A percentile compares a stretch with the other conserved stretches of the same genome.
phyloP scores from a whole-genome alignment of 2,888 invertebrate species.

The Rugalucina vietnamica region DNA sequence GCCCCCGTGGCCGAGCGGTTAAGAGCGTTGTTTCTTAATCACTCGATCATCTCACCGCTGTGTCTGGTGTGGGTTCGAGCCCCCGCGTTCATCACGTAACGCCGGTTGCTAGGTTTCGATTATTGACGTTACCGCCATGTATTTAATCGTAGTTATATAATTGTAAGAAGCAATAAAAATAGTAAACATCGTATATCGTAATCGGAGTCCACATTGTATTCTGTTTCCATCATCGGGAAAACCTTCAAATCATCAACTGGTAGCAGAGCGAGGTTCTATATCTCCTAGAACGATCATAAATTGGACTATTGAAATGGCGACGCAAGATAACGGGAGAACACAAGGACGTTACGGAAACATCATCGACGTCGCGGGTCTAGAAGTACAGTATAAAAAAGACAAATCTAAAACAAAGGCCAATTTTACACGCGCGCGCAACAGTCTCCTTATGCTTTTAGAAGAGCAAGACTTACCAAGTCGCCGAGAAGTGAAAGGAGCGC shows the following conservation, averaged over 20 bases:
- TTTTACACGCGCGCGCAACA: not conserved
- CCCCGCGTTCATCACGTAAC: too few species aligned
- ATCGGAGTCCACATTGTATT: too few species aligned
- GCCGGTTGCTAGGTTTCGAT: too few species aligned
- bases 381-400: conserved; percentile 6
- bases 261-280: conserved; percentile 2
- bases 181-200: too few species aligned
- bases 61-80: too few species aligned
- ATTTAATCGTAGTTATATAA: too few species aligned
- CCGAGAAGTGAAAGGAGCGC: not conserved
- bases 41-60: too few species aligned
- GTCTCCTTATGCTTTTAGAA: not conserved
- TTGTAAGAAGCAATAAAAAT: too few species aligned
- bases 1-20: too few species aligned
- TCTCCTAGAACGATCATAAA: not conserved
- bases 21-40: too few species aligned
- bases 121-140: too few species aligned
- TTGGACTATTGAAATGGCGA: not conserved
- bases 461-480: conserved; percentile 2
- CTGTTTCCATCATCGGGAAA: too few species aligned
- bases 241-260: not conserved
- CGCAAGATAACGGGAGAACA: not conserved
- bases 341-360: not conserved
- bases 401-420: not conserved
- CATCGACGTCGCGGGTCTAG: not conserved